Evolutionary conservation across 2,113 vertebrate species (phyloP), one percentile per base, ranked within the genome.

Genomic region (Syngnathus scovelli): DNA sequence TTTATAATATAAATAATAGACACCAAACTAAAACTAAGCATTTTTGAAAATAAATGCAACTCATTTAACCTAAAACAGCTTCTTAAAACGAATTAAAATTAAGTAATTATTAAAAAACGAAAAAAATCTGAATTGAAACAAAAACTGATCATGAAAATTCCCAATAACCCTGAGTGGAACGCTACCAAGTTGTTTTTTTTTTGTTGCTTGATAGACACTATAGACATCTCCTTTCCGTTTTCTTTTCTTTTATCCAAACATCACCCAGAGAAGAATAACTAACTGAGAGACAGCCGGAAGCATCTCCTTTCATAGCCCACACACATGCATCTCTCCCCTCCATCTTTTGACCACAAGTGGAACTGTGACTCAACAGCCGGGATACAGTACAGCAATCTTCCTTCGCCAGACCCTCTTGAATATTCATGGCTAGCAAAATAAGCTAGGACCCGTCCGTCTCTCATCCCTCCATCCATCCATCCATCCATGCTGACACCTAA

Each of bases 281-380:
- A 88, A 87, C 84, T 82, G 71, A 89, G 87, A 87, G 88, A 83
- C 83, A 84, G 85, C 85, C 87, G 86, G 82, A 78, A 90, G 87
- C 83, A 82, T 84, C 83, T 88, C 82, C 83, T 89, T 90, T 88
- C 70, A 89, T 89, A 87, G 86, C 89, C 88, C 87, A 82, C 87
- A 83, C 89, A 81, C 78, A 72, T 48, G 61, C 74, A 64, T 65
- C 63, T 51, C 77, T 76, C 73, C 72, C 72, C 67, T 78, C 78
- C 80, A 88, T 86, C 88, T 85, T 91, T 87, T 89, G 87, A 90
- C 90, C 89, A 88, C 82, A 81, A 86, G 85, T 87, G 84, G 84
- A 87, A 88, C 85, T 85, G 46, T 89, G 88, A 90, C 88, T 90
- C 89, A 91, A 88, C 88, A 78, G 83, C 84, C 83, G 82, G 86